Evolutionary conservation across 2,113 vertebrate species (phyloP).

Genomic region (Muntiacus muntjak): DNA sequence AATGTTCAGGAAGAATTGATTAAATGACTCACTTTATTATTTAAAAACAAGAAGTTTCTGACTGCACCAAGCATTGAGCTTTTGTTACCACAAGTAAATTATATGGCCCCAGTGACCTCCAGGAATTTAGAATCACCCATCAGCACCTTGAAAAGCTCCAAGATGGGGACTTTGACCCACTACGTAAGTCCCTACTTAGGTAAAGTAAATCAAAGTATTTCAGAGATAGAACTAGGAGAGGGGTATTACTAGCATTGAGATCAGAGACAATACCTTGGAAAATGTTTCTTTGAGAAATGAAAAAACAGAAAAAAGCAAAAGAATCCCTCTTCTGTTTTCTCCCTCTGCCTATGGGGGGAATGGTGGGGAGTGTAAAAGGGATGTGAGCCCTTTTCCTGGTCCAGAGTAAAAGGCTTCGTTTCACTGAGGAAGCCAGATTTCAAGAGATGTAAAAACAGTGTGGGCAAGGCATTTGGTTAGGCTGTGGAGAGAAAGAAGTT

Average conservation of each 20-base stretch:
- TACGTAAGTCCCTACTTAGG: neutral
- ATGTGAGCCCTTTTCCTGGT: neutral
- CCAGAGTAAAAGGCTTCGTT: neutral
- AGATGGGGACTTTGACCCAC: no score
- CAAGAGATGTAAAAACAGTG: neutral
- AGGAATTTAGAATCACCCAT: neutral
- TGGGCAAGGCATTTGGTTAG: neutral
- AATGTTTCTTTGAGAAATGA: neutral
- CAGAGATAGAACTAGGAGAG: neutral
- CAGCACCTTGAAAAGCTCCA: neutral
- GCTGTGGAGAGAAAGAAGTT: neutral
- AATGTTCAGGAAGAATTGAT: neutral
- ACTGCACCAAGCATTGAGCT: neutral
- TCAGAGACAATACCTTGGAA: neutral
- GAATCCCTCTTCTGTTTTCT: neutral
- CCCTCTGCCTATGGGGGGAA: neutral
- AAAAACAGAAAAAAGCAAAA: neutral
- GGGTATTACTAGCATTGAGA: neutral
- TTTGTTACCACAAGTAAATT: neutral
- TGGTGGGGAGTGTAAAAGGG: neutral
- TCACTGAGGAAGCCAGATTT: neutral
- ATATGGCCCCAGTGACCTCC: neutral
- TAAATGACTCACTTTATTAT: neutral
- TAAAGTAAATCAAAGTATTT: neutral
- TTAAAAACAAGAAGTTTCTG: neutral